A percentile compares a stretch with the other conserved stretches of the same genome.
Evolutionary conservation across 1,140 invertebrate genomes (phyloP).

Genomic region (Bradynema listronoti): DNA sequence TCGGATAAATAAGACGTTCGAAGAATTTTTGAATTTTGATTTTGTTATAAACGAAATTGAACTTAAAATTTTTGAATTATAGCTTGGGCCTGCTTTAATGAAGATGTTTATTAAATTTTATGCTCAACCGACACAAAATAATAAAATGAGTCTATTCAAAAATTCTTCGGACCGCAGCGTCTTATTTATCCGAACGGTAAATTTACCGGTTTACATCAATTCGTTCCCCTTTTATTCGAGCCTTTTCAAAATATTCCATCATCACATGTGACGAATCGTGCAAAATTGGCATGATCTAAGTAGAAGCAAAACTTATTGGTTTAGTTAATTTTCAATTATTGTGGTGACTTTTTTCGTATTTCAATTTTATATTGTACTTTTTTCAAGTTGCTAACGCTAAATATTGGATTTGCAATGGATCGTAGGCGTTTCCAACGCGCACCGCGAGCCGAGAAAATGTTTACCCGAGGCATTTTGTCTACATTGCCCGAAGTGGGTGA

Average conservation of each 20-base stretch:
- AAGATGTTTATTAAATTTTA: no score
- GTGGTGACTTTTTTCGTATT: neutral
- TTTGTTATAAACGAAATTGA: no score
- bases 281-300: constrained; percentile 48
- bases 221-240: constrained; percentile 10
- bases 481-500: constrained; percentile 27
- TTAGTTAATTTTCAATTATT: constrained; percentile 11
- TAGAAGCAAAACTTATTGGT: constrained; percentile 14
- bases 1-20: no score
- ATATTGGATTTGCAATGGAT: constrained; percentile 59
- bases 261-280: constrained; percentile 43
- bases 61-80: no score
- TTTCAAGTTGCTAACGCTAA: constrained; percentile 59
- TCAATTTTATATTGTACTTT: constrained; percentile 35
- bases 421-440: constrained; percentile 59
- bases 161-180: neutral
- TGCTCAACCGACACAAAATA: no score
- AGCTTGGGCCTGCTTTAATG: no score
- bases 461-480: constrained; percentile 20
- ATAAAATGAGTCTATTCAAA: neutral
- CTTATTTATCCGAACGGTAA: no score
- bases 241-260: constrained; percentile 32
- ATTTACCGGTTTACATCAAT: neutral
- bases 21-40: no score
- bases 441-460: constrained; percentile 48